A percentile compares a stretch with the other conserved stretches of the same genome.
These are phyloP conservation scores for Danio kyathit DNA, from an alignment of 2,797 vertebrate genomes.

Conservation along the genomic window DNA sequence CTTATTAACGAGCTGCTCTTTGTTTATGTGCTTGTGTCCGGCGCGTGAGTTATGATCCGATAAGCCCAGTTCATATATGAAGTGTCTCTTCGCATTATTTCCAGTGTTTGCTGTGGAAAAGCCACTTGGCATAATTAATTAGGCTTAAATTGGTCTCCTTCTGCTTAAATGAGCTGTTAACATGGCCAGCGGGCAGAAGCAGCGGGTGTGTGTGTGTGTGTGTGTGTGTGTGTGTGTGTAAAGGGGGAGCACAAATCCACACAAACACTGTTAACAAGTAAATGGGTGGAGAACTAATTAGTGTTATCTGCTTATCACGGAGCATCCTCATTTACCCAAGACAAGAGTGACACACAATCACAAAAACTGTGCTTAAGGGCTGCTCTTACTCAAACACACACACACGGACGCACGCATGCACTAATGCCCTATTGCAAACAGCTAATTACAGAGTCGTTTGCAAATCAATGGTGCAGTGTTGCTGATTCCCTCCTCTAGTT, in stretches of 20 bases:
- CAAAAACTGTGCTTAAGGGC: slow-evolving; percentile 34
- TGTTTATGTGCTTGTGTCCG: neutral
- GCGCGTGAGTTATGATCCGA: slow-evolving; percentile 30
- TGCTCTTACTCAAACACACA: slow-evolving; percentile 41
- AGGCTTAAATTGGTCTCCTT: slow-evolving; percentile 70
- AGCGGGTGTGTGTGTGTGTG: slow-evolving; percentile 60
- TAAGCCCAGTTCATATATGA: slow-evolving; percentile 18
- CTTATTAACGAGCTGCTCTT: slow-evolving; percentile 12
- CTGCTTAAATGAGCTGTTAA: slow-evolving; percentile 78
- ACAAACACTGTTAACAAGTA: slow-evolving; percentile 84
- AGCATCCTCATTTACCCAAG: slow-evolving; percentile 71
- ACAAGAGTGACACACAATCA: slow-evolving; percentile 77
- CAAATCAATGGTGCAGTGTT: slow-evolving; percentile 78
- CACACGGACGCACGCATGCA: slow-evolving; percentile 65
- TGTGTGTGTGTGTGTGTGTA: slow-evolving; percentile 22
- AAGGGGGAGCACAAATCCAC: slow-evolving; percentile 74
- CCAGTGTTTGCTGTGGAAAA: slow-evolving; percentile 52
- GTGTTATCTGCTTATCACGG: slow-evolving; percentile 82
- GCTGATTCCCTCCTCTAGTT: slow-evolving; percentile 41
- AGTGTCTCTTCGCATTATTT: slow-evolving; percentile 40
- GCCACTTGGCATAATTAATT: slow-evolving; percentile 80
- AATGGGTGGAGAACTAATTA: slow-evolving; percentile 85
- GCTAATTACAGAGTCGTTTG: slow-evolving; percentile 84
- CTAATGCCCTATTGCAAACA: slow-evolving; percentile 73
- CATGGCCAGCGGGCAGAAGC: slow-evolving; percentile 72